Conservation (phyloP, 2,888 invertebrate species). For the Girardia tigrina region DNA sequence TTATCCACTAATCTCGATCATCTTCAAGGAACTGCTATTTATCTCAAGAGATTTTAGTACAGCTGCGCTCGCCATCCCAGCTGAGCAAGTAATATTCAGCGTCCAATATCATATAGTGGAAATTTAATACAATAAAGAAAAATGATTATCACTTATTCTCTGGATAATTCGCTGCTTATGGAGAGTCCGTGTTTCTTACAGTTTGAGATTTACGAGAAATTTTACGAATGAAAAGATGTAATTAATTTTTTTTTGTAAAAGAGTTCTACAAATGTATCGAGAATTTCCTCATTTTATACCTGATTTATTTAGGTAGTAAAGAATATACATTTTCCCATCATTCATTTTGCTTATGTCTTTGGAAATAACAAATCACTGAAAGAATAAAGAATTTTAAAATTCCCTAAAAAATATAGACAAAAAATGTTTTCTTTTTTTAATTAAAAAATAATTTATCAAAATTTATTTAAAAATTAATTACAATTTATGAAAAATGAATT, state of each 20-base stretch:
- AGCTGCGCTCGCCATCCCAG: not conserved
- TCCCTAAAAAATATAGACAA: too few species aligned
- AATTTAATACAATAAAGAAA: not conserved
- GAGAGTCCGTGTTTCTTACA: not conserved
- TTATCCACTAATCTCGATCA: not conserved
- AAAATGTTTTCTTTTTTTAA: too few species aligned
- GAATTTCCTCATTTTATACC: too few species aligned
- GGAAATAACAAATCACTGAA: too few species aligned
- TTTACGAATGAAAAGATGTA: not conserved
- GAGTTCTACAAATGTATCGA: too few species aligned
- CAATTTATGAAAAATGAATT: too few species aligned
- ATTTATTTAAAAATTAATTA: too few species aligned
- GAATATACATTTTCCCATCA: too few species aligned
- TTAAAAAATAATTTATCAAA: too few species aligned
- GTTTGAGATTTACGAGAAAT: not conserved
- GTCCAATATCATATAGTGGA: not conserved
- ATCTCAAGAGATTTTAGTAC: not conserved
- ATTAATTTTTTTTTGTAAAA: not conserved
- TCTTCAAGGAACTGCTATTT: not conserved
- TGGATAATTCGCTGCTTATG: not conserved
- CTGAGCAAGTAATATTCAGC: not conserved
- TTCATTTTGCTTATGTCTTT: too few species aligned
- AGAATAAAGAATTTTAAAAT: too few species aligned
- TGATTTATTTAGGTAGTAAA: too few species aligned
- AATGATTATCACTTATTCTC: not conserved